These are phyloP conservation scores for Epistrophella euchroma DNA, from an alignment of 2,888 invertebrate species.

Conservation along the genomic window DNA sequence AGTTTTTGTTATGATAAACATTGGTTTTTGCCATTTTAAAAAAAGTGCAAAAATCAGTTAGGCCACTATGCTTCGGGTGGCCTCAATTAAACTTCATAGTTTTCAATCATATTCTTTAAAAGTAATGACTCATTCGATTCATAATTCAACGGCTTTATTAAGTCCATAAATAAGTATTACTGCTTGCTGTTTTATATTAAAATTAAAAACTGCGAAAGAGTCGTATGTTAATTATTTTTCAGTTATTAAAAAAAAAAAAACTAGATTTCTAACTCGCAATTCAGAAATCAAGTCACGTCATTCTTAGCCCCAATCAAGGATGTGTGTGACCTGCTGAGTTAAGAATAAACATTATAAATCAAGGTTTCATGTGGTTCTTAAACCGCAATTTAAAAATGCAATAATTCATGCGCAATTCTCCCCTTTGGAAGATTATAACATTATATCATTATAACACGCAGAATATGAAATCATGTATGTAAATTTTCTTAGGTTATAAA, in stretches of 20 bases:
- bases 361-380: neutral
- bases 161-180: no score
- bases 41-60: no score
- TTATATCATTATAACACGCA: conserved; percentile 16
- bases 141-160: no score
- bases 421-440: neutral
- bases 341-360: neutral
- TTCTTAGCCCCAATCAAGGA: neutral
- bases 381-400: conserved; percentile 22
- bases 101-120: no score
- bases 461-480: neutral
- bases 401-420: conserved; percentile 12
- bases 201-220: neutral
- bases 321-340: neutral
- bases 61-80: no score
- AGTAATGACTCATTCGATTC: no score
- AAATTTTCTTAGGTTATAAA: neutral
- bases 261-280: neutral
- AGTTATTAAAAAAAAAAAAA: neutral
- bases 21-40: no score
- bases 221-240: neutral
- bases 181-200: neutral
- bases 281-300: neutral
- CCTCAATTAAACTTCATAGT: no score
- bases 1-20: no score